Base-by-base conservation (phyloP, 2,888 invertebrate genomes). In the Busseola fusca region DNA sequence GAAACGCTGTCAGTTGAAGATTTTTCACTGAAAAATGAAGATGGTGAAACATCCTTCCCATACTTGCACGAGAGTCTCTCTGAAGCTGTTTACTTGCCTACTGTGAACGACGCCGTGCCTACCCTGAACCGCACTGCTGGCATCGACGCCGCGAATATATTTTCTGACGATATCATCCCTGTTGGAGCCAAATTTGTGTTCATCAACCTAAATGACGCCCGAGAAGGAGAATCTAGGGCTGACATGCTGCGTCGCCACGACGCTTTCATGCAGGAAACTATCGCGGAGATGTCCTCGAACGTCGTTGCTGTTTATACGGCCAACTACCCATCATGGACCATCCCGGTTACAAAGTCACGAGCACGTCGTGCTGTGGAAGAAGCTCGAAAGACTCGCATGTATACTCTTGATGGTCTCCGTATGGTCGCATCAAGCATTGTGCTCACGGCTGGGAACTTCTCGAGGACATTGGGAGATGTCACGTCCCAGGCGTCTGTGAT, bases 231-330 rank as follows among this genome's bases (percentile, higher is more conserved):
- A 81, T 93, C 96, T 21, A 89, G 97, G 54, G 86, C 91, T 18
- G 95, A 96, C 1, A 93, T 97, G 88, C 93, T 97, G 18, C 93
- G 94, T 63, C 94, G 96, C 45, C 97, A 97, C 87, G 96, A 97
- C 93, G 93, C 92, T 7, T 94, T 96, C 81, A 97, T 97, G 89
- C 90, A 94, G 57, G 92, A 96, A 6, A 93, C 96, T 83, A 95
- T 96, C 82, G 90, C 92, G 0, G 91, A 96, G 64, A 88, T 97
- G 25, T 84, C 94, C 21, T 87, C 89, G 6, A 93, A 96, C 58
- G 93, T 97, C 0, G 86, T 97, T 14, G 96, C 95, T 1, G 74
- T 97, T 0, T 97, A 97, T 84, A 97, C 97, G 0, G 96, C 96
- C 0, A 90, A 92, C 45, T 93, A 95, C 80, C 96, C 96, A 0